Base-by-base conservation (phyloP, 2,888 invertebrate species). In the Lymantria dispar region DNA sequence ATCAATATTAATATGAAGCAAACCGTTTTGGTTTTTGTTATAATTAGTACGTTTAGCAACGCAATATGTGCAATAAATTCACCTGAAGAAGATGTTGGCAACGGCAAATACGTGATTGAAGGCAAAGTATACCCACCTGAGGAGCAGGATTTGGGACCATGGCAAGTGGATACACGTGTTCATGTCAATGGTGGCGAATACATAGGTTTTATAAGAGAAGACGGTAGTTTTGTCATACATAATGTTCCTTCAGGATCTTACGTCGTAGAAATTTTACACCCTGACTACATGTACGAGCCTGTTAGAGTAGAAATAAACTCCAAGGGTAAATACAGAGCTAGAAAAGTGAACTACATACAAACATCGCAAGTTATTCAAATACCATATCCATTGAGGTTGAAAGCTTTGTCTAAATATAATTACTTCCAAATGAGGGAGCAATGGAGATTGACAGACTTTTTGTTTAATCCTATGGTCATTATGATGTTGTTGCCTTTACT, bases 391-490 rank as follows among this genome's bases (percentile, higher is more conserved):
- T 89, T 99, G 43, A 95, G 96, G 79, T 93, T 99, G 91, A 96
- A 97, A 75, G 94, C 98, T 0, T 76, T 96, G 14, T 95, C 96
- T 11, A 95, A 94, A 64, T 95, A 95, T 67, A 94, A 95, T 65
- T 98, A 97, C 87, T 99, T 99, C 90, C 98, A 98, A 92, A 92
- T 95, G 13, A 92, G 99, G 43, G 99, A 99, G 80, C 98, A 99
- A 76, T 99, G 98, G 98, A 94, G 98, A 76, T 92, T 99, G 10
- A 98, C 98, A 0, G 99, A 99, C 89, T 97, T 99, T 84, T 84
- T 99, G 33, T 96, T 98, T 83, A 98, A 97, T 83, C 99, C 99
- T 1, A 99, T 99, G 98, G 97, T 99, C 7, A 93, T 99, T 57
- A 99, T 99, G 97, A 99, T 99, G 98, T 94, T 99, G 15, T 81